Percentiles rank a stretch among this genome's conserved stretches.
phyloP scores from a whole-genome alignment of 2,113 vertebrate species.

The Alethe castanea region DNA sequence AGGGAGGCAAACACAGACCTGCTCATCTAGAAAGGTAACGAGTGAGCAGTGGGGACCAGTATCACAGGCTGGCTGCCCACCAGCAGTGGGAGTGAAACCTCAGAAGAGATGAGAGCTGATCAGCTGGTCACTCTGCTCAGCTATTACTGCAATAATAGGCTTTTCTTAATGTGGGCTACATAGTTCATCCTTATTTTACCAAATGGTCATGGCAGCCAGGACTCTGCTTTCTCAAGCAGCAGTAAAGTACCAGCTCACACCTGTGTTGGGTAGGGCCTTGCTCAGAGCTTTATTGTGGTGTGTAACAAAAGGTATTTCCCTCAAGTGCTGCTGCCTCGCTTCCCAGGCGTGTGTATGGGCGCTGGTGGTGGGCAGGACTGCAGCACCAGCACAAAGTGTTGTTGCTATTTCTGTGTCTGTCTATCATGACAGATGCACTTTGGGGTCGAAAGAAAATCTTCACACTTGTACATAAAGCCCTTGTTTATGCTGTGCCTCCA shows the following conservation, averaged over 20 bases:
- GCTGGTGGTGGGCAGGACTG: neutral
- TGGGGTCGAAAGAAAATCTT: neutral
- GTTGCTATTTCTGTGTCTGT: neutral
- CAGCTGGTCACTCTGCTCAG: neutral
- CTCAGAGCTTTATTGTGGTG: neutral
- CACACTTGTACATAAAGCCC: neutral
- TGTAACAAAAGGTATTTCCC: constrained; percentile 6
- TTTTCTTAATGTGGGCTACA: neutral
- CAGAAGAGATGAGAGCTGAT: neutral
- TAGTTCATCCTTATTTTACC: neutral
- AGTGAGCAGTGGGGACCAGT: neutral
- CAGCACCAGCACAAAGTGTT: neutral
- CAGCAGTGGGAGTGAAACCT: neutral
- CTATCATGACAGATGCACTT: neutral
- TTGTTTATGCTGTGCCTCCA: neutral
- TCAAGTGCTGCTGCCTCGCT: neutral
- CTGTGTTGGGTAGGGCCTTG: neutral
- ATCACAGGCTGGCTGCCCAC: neutral
- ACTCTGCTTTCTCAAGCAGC: neutral
- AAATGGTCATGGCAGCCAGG: neutral
- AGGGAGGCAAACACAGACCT: neutral
- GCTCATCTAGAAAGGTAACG: neutral
- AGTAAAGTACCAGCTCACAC: neutral
- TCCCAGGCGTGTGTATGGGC: neutral
- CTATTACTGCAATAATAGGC: neutral